Evolutionary conservation across 2,113 vertebrate genomes (phyloP).

Genomic region (Equus przewalskii): DNA sequence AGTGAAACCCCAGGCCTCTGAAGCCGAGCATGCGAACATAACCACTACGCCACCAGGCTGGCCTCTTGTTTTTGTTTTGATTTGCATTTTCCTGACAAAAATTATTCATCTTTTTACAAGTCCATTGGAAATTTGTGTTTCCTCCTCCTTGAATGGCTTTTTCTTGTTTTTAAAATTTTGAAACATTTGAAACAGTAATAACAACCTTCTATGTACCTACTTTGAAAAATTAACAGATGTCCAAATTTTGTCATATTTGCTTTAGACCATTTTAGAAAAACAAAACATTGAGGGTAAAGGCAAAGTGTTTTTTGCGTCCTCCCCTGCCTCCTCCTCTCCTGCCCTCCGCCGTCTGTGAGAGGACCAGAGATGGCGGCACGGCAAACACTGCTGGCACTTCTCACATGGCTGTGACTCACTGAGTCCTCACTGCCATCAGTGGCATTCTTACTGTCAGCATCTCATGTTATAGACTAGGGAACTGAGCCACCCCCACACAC

Average conservation of each 20-base stretch:
- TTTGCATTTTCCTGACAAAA: not conserved
- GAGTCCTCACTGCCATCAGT: not conserved
- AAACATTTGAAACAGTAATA: not conserved
- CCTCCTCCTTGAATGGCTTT: not conserved
- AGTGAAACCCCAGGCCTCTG: too few relatives aligned
- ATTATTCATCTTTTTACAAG: not conserved
- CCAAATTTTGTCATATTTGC: not conserved
- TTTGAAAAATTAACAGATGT: not conserved
- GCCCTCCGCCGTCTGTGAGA: not conserved
- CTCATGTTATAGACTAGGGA: not conserved
- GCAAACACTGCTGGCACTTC: not conserved
- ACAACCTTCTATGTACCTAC: not conserved
- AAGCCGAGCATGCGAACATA: too few relatives aligned
- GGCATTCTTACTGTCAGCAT: not conserved
- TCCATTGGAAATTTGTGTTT: not conserved
- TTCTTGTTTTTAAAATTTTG: not conserved
- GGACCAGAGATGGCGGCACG: not conserved
- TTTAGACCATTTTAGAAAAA: not conserved
- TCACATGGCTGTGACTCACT: not conserved
- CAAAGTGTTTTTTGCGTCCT: not conserved
- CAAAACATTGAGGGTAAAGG: not conserved
- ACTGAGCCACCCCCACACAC: not conserved
- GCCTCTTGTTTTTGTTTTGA: not conserved
- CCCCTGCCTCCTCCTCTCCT: rapidly evolving
- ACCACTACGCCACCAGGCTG: too few relatives aligned